Evolutionary conservation across 2,888 invertebrate genomes (phyloP), one percentile per base, ranked within the genome.

Genomic region (Caprella mutica): DNA sequence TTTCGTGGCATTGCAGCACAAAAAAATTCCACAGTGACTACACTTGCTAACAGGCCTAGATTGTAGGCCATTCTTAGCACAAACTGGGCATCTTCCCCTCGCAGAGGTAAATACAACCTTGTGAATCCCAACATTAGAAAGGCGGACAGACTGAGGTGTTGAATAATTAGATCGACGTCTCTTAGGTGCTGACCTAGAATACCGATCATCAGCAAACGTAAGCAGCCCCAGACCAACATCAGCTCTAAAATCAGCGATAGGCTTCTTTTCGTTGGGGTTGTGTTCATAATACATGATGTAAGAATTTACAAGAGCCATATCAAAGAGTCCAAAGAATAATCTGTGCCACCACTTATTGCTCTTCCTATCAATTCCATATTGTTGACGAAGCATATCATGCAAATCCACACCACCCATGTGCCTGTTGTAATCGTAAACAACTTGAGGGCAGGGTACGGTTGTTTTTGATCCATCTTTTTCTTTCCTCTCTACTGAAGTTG

Each of bases 371-470:
- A 68, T 60, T 54, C 68, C 67, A 59, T 70, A 70, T 12, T 51
- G 46, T 12, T 62, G 55, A 64, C 67, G 50, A 19, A 67, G 50
- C 66, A 65, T 66, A 52, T 71, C 69, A 21, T 63, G 57, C 59
- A 68, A 67, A 61, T 71, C 69, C 9, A 70, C 69, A 56, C 59
- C 65, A 19, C 68, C 67, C 69, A 70, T 70, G 56, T 69, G 54
- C 8, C 12, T 50, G 52, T 68, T 69, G 50, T 68, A 69, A 53
- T 69, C 59, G 21, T 59, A 61, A 8, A 70, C 61, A 33, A 67
- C 40, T 23, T 43, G 19, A 17, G 68, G 68, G 55, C 67, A 68
- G n/a, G 62, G 43, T 6, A 68, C 58, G 23, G 55, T 58, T 24
- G 40, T 46, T 39, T 59, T 58, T 30, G 53, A 42, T 53, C 66